Conservation (phyloP, 2,888 invertebrate genomes). For the Chorisops tibialis region DNA sequence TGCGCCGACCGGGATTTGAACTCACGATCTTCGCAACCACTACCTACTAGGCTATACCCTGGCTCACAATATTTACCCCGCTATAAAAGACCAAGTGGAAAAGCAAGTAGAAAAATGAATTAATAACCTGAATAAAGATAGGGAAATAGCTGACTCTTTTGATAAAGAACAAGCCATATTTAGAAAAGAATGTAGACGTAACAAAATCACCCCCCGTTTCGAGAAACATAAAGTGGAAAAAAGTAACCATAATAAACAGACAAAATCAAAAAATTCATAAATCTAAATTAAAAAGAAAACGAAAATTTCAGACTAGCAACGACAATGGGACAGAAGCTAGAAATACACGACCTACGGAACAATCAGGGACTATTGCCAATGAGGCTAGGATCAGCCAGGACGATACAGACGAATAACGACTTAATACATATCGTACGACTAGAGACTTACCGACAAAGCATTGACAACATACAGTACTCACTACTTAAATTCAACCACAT, state of each 20-base stretch:
- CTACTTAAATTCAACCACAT: too few species aligned
- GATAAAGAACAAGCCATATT: not conserved
- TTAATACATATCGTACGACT: too few species aligned
- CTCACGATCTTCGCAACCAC: too few species aligned
- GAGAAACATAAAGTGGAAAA: conserved; percentile 26
- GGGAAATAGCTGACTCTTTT: not conserved
- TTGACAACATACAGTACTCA: too few species aligned
- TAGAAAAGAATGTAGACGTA: conserved; percentile 29
- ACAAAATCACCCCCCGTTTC: conserved; percentile 24
- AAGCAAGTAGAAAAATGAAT: conserved; percentile 3
- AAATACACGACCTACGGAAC: not conserved
- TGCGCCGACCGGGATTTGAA: too few species aligned
- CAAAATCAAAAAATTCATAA: too few species aligned
- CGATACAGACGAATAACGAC: too few species aligned
- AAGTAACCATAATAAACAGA: conserved; percentile 23
- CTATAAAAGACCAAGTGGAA: conserved; percentile 15
- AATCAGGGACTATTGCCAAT: not conserved
- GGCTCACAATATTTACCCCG: too few species aligned
- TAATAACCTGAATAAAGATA: conserved; percentile 14
- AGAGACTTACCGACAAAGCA: too few species aligned
- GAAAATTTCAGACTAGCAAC: too few species aligned
- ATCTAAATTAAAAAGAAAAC: too few species aligned
- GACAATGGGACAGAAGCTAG: not conserved
- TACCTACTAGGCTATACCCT: too few species aligned
- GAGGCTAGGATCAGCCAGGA: conserved; percentile 1